A percentile compares a stretch with the other conserved stretches of the same genome.
phyloP scores from a whole-genome alignment of 2,797 vertebrate species.

The Rhodeus uyekii region DNA sequence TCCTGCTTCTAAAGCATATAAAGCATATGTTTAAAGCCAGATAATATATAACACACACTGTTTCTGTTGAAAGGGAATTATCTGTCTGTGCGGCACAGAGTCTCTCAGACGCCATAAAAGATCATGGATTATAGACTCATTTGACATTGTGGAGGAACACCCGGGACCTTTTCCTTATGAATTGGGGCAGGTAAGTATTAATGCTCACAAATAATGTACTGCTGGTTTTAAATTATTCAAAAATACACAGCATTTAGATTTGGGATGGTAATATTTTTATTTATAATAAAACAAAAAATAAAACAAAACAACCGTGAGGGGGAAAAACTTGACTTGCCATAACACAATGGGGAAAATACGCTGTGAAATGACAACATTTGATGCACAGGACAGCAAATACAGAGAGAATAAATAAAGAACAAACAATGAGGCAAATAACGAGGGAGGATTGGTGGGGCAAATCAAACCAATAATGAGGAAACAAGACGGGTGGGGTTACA shows the following conservation, averaged over 20 bases:
- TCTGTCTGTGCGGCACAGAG: conserved; percentile 47
- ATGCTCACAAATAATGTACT: background rate
- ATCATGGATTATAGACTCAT: conserved; percentile 70
- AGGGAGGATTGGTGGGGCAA: no score
- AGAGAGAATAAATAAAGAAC: no score
- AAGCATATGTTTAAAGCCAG: background rate
- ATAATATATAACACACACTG: background rate
- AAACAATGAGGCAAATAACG: no score
- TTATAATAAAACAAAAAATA: no score
- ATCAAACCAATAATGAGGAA: no score
- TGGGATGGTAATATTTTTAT: background rate
- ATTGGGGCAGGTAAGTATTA: conserved; percentile 66
- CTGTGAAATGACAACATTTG: no score
- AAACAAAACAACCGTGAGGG: no score
- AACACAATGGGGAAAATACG: no score
- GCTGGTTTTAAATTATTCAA: background rate
- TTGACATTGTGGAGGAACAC: conserved; percentile 69
- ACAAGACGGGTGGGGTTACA: no score
- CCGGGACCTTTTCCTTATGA: conserved; percentile 70
- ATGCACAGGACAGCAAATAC: no score
- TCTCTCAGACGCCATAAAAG: conserved; percentile 61
- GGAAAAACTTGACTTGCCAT: no score
- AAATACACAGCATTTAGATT: background rate
- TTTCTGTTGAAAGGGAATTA: conserved; percentile 54
- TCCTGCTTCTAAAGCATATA: background rate